Conservation (phyloP, 2,888 invertebrate species). For the Scaeva pyrastri region DNA sequence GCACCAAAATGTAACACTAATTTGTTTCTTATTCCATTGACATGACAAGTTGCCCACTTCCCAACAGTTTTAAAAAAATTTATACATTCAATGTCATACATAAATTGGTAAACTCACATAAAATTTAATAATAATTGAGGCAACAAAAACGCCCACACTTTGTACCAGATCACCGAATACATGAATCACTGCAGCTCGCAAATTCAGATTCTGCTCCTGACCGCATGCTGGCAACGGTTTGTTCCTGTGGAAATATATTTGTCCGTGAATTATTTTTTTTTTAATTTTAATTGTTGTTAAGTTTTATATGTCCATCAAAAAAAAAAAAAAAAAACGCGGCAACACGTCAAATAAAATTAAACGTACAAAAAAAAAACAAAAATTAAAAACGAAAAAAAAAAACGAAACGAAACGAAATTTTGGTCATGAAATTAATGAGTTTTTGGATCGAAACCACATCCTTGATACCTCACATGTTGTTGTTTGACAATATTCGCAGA, state of each 20-base stretch:
- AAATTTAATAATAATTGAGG: slow-evolving; percentile 92
- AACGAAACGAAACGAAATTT: slow-evolving; percentile 38
- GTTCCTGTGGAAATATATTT: slow-evolving; percentile 65
- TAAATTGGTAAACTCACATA: slow-evolving; percentile 86
- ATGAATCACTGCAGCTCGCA: slow-evolving; percentile 94
- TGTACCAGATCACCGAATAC: slow-evolving; percentile 95
- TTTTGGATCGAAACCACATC: slow-evolving; percentile 67
- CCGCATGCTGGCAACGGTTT: slow-evolving; percentile 45
- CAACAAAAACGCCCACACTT: slow-evolving; percentile 93
- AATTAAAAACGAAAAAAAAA: slow-evolving; percentile 2
- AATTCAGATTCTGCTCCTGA: slow-evolving; percentile 87
- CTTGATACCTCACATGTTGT: slow-evolving; percentile 68
- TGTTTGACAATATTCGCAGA: slow-evolving; percentile 65
- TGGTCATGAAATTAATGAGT: slow-evolving; percentile 74
- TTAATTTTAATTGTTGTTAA: not conserved
- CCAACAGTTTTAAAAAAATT: not conserved
- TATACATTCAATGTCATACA: not conserved
- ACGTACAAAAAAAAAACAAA: not conserved
- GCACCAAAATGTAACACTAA: too few relatives aligned
- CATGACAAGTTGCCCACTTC: too few relatives aligned
- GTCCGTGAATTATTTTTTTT: not conserved
- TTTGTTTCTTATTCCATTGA: too few relatives aligned
- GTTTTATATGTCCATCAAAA: slow-evolving; percentile 32
- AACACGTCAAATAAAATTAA: slow-evolving; percentile 35
- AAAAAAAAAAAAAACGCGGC: slow-evolving; percentile 5